Conservation (phyloP, 2,888 invertebrate genomes). For the Endotricha flammealis region DNA sequence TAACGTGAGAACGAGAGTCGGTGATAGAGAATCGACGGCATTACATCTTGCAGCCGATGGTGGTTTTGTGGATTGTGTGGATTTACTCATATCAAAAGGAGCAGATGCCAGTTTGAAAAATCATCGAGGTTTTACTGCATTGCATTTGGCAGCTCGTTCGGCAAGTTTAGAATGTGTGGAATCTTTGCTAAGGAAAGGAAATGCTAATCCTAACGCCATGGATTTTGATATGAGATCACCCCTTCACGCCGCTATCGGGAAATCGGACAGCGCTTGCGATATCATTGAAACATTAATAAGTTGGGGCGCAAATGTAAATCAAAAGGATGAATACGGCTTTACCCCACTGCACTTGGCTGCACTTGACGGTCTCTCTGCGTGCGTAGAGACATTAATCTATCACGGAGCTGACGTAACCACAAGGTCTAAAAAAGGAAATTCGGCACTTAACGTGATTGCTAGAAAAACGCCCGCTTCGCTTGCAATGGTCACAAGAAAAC, state of each 20-base stretch:
- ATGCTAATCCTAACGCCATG: slow-evolving; percentile 87
- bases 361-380: slow-evolving; percentile 89
- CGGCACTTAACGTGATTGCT: slow-evolving; percentile 90
- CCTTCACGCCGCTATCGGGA: slow-evolving; percentile 90
- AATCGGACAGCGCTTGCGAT: slow-evolving; percentile 88
- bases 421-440: slow-evolving; percentile 91
- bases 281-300: slow-evolving; percentile 87
- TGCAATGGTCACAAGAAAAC: slow-evolving; percentile 88
- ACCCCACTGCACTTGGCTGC: slow-evolving; percentile 92
- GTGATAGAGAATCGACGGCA: slow-evolving; percentile 87
- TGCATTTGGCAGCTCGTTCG: slow-evolving; percentile 90
- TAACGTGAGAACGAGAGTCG: slow-evolving; percentile 82
- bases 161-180: slow-evolving; percentile 90
- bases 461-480: slow-evolving; percentile 92
- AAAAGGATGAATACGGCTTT: slow-evolving; percentile 90
- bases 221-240: slow-evolving; percentile 90
- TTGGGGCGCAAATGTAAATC: slow-evolving; percentile 90
- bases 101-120: slow-evolving; percentile 87
- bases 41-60: slow-evolving; percentile 93
- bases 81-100: slow-evolving; percentile 83
- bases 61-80: slow-evolving; percentile 89
- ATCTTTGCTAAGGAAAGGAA: slow-evolving; percentile 83
- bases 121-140: slow-evolving; percentile 88
- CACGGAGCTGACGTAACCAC: slow-evolving; percentile 94
- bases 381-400: slow-evolving; percentile 89